These are phyloP conservation scores for Megastigmus dorsalis DNA, from an alignment of 2,888 invertebrate species.

Conservation along the genomic window DNA sequence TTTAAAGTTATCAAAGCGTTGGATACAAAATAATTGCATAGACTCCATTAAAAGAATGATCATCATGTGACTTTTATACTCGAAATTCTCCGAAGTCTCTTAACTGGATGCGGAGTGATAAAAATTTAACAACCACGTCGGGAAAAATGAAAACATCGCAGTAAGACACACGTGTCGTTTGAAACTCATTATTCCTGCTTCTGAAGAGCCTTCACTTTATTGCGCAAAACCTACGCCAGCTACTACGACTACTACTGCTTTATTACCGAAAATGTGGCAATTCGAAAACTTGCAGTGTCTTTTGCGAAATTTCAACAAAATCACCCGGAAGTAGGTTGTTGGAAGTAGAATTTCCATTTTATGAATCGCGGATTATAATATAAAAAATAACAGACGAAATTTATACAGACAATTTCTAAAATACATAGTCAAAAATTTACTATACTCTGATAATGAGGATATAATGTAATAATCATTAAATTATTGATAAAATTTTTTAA, in stretches of 20 bases:
- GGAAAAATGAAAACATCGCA: conserved; percentile 13
- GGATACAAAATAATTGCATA: no score
- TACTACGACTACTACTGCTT: background rate
- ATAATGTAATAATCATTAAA: no score
- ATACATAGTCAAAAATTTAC: no score
- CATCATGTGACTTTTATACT: no score
- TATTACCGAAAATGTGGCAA: conserved; percentile 42
- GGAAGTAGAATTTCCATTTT: no score
- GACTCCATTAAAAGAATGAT: no score
- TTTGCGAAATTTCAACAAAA: background rate
- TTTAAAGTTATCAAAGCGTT: no score
- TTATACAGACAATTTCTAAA: no score
- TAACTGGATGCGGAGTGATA: background rate
- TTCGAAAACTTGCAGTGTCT: conserved; percentile 5
- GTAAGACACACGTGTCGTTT: background rate
- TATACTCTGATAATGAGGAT: no score
- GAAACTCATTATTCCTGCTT: conserved; percentile 10
- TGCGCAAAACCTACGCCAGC: conserved; percentile 29
- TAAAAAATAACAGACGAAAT: no score
- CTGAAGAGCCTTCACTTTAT: conserved; percentile 1
- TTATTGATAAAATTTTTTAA: background rate
- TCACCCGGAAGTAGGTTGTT: conserved; percentile 24
- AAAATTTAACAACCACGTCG: background rate
- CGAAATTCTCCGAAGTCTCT: background rate
- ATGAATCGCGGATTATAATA: no score